Evolutionary conservation across 1,140 invertebrate species (phyloP).

Genomic region (Drosophila grimshawi): DNA sequence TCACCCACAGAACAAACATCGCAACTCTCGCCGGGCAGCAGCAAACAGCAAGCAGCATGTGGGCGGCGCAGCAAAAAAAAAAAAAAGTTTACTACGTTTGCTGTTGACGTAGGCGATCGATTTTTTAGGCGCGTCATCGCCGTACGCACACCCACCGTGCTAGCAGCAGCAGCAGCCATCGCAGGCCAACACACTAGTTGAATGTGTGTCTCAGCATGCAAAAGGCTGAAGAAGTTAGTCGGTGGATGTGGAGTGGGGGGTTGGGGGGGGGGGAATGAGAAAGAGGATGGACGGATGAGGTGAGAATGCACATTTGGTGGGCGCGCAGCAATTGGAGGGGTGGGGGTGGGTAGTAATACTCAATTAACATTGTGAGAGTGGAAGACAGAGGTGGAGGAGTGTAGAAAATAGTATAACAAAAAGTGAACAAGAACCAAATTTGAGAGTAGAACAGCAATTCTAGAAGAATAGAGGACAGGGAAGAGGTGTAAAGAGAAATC

Average conservation of each 20-base stretch:
- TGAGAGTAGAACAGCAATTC: no score
- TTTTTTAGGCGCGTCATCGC: constrained; percentile 50
- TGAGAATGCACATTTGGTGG: background rate
- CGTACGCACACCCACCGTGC: background rate
- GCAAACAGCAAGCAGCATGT: background rate
- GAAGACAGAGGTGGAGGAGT: no score
- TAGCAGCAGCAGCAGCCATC: constrained; percentile 5
- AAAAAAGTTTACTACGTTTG: constrained; percentile 74
- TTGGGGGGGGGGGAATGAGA: background rate
- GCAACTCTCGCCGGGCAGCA: background rate
- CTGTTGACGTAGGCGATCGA: constrained; percentile 82
- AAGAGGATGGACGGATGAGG: background rate
- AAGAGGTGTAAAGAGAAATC: no score
- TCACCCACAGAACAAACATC: background rate
- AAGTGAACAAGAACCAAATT: no score
- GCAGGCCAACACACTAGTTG: constrained; percentile 24
- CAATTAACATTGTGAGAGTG: no score
- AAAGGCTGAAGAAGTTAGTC: background rate
- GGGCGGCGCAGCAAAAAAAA: constrained; percentile 5
- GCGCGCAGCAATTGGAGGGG: no score
- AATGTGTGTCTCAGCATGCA: constrained; percentile 14
- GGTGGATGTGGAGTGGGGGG: no score
- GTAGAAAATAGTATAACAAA: no score
- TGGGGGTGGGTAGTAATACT: no score
- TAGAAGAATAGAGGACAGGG: no score